Base-by-base conservation (phyloP, 2,888 invertebrate genomes). In the Stomorhina lunata region DNA sequence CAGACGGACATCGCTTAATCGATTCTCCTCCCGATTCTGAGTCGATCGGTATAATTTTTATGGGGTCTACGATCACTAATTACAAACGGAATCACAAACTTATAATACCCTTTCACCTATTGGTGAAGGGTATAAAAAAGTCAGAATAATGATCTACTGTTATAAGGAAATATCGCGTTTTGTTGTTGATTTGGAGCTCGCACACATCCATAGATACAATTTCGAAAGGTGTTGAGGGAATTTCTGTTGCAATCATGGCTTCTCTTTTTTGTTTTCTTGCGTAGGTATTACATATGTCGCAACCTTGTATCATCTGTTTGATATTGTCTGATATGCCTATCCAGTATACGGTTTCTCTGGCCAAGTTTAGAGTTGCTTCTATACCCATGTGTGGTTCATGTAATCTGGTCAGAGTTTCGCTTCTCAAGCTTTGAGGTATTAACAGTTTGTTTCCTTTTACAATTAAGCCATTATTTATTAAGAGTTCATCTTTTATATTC, bases 71-170 rank as follows among this genome's bases (percentile, higher is more conserved):
- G n/a, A n/a, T n/a, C n/a, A n/a, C n/a, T n/a, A n/a, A n/a, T n/a
- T n/a, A n/a, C n/a, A n/a, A n/a, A n/a, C n/a, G n/a, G n/a, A n/a
- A n/a, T n/a, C n/a, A n/a, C n/a, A n/a, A n/a, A n/a, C n/a, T n/a
- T n/a, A n/a, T n/a, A n/a, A n/a, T n/a, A n/a, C n/a, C n/a, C n/a
- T n/a, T n/a, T n/a, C n/a, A n/a, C n/a, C n/a, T n/a, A n/a, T n/a
- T n/a, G n/a, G n/a, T n/a, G n/a, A n/a, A n/a, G n/a, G n/a, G n/a
- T n/a, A n/a, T n/a, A n/a, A n/a, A 76, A 59, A 69, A 83, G 48
- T 81, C 81, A 1, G 71, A 84, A 17, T 73, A 81, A 10, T 84
- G 72, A 27, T 78, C 80, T 0, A 66, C 75, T 5, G 81, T 80
- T 5, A 80, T 63, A 15, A 80, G 37, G 25, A 83, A 45, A 37